phyloP scores from a whole-genome alignment of 2,797 vertebrate species.

The Margarornis squamiger region DNA sequence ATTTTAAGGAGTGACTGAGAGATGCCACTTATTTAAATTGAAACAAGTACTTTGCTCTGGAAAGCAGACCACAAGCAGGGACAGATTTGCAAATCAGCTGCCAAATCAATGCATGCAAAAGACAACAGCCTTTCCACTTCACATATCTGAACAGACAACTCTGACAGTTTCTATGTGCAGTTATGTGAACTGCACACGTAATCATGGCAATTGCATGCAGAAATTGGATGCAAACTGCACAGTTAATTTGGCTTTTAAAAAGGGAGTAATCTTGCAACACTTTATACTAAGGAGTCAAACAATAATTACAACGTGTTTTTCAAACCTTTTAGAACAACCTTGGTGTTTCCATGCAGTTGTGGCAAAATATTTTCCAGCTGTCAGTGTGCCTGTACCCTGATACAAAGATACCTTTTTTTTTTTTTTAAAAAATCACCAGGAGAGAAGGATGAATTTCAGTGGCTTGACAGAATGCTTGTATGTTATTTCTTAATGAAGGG shows the following conservation, averaged over 20 bases:
- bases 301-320: conserved; percentile 17
- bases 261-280: neutral
- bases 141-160: neutral
- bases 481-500: neutral
- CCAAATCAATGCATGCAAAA: neutral
- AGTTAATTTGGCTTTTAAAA: conserved; percentile 40
- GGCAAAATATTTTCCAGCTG: conserved; percentile 46
- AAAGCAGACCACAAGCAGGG: neutral
- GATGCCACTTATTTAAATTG: neutral
- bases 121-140: neutral
- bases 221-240: conserved; percentile 15
- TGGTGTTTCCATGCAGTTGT: neutral
- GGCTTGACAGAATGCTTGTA: conserved; percentile 26
- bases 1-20: conserved; percentile 1
- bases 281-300: neutral
- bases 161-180: conserved; percentile 3
- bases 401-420: neutral
- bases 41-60: neutral
- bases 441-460: conserved; percentile 33
- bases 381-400: neutral
- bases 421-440: neutral
- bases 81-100: conserved; percentile 15
- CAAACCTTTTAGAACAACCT: conserved; percentile 15
- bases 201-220: conserved; percentile 31
- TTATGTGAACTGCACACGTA: neutral